phyloP scores from a whole-genome alignment of 1,140 invertebrate species.

The Apocrypta bakeri region DNA sequence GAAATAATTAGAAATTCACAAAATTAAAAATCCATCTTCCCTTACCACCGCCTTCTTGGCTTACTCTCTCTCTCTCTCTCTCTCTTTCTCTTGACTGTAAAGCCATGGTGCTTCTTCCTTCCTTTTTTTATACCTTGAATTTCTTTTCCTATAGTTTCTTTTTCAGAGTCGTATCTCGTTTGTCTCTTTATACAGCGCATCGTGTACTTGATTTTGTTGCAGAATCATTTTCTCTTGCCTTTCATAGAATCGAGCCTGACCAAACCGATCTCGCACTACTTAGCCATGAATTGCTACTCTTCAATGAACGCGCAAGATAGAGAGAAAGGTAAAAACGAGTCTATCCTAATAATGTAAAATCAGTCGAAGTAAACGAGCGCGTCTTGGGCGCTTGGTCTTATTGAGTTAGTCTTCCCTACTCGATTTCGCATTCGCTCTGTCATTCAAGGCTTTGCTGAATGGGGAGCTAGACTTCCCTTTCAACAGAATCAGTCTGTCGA shows the following conservation, averaged over 20 bases:
- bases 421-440: neutral
- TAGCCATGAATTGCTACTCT: neutral
- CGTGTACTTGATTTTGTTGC: neutral
- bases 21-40: conserved; percentile 64
- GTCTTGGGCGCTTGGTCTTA: neutral
- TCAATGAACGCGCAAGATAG: neutral
- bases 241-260: neutral
- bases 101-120: neutral
- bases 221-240: neutral
- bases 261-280: neutral
- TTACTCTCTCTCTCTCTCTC: neutral
- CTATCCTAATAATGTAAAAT: neutral
- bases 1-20: conserved; percentile 61
- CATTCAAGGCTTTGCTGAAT: neutral
- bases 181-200: neutral
- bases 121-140: neutral
- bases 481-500: neutral
- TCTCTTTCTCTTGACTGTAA: neutral
- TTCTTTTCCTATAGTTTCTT: neutral
- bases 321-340: neutral
- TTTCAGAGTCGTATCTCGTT: neutral
- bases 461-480: neutral
- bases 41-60: neutral
- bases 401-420: neutral
- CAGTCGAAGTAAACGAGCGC: too few species aligned